Conservation (phyloP, 53 echinoderm and acorn worm species). For the Stichopus horrens region DNA sequence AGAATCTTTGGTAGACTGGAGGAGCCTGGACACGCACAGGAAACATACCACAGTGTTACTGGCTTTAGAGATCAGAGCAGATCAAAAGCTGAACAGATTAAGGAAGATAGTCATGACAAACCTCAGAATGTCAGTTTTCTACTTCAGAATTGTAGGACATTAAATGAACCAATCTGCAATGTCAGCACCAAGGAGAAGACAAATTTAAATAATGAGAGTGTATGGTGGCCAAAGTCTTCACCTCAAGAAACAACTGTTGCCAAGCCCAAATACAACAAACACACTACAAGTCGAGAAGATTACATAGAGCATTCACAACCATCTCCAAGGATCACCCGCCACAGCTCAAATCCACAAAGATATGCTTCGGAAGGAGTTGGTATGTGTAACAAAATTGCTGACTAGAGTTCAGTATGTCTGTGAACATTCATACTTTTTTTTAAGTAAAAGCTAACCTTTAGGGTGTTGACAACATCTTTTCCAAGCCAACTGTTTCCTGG, state of each 20-base stretch:
- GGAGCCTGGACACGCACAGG: slow-evolving; percentile 34
- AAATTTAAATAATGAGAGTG: slow-evolving; percentile 23
- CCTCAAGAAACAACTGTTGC: slow-evolving; percentile 25
- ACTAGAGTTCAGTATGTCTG: too few relatives aligned
- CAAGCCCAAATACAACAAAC: slow-evolving; percentile 63
- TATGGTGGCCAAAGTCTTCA: slow-evolving; percentile 80
- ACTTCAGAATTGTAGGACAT: slow-evolving; percentile 70
- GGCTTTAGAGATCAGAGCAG: slow-evolving; percentile 34
- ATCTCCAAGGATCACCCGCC: slow-evolving; percentile 66
- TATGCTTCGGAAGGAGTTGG: slow-evolving; percentile 74
- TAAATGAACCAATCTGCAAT: slow-evolving; percentile 91
- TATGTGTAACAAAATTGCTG: slow-evolving; percentile 30
- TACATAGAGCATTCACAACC: slow-evolving; percentile 31
- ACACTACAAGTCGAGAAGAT: slow-evolving; percentile 73
- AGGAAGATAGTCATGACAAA: slow-evolving; percentile 29
- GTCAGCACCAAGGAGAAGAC: slow-evolving; percentile 64
- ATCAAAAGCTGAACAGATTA: background rate
- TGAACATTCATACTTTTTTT: too few relatives aligned
- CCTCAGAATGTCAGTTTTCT: slow-evolving; percentile 84
- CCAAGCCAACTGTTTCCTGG: too few relatives aligned
- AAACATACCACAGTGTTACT: slow-evolving; percentile 59
- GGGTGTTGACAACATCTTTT: too few relatives aligned
- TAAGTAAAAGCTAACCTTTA: too few relatives aligned
- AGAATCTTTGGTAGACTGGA: slow-evolving; percentile 75
- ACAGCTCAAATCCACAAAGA: slow-evolving; percentile 70